Evolutionary conservation across 2,888 invertebrate species (phyloP).

Genomic region (Phragmatobia fuliginosa): DNA sequence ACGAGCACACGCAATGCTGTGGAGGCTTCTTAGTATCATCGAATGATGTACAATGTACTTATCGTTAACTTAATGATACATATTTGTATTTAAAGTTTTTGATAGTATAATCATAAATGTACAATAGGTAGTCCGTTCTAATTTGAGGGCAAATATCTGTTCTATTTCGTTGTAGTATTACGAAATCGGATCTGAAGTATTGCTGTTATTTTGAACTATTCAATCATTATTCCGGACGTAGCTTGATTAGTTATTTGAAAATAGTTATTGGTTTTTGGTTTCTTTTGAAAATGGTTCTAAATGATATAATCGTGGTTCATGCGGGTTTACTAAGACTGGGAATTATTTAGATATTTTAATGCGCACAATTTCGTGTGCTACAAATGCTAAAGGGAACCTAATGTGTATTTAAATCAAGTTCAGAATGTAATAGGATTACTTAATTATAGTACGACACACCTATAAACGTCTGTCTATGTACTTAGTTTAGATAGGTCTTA

Average conservation of each 20-base stretch:
- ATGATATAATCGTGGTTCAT: too few species aligned
- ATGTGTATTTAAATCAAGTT: too few species aligned
- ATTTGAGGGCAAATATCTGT: not conserved
- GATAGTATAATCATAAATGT: not conserved
- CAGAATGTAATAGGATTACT: too few species aligned
- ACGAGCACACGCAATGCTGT: conserved; percentile 29
- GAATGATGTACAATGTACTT: conserved; percentile 10
- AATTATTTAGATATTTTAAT: too few species aligned
- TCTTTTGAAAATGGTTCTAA: too few species aligned
- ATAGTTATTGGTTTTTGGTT: not conserved
- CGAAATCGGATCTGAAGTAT: not conserved
- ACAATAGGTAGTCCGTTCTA: not conserved
- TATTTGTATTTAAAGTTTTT: not conserved
- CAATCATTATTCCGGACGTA: not conserved
- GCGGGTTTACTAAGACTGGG: too few species aligned
- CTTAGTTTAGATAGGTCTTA: too few species aligned
- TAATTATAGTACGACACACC: too few species aligned
- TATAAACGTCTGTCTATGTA: too few species aligned
- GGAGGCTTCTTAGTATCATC: conserved; percentile 29
- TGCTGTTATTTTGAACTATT: not conserved
- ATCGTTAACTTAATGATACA: conserved; percentile 10
- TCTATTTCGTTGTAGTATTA: not conserved
- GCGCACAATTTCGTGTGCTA: too few species aligned
- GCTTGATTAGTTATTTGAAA: not conserved
- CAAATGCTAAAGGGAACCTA: too few species aligned